phyloP scores from a whole-genome alignment of 2,797 vertebrate genomes.

The Rhinella marina region DNA sequence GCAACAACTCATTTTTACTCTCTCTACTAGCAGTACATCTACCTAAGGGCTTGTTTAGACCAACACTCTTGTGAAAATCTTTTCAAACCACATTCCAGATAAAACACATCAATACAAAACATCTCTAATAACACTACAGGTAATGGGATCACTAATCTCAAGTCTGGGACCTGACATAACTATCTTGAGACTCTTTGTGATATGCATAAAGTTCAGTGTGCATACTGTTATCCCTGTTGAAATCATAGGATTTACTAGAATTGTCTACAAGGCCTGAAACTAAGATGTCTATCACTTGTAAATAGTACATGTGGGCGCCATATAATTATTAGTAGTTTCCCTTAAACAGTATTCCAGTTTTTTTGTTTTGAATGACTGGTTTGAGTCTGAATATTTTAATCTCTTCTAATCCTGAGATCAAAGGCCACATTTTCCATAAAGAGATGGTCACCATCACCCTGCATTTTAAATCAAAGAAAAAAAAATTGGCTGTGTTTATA shows the following conservation, averaged over 20 bases:
- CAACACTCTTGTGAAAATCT: neutral
- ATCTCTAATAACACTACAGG: neutral
- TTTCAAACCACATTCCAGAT: constrained; percentile 1
- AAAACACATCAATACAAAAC: constrained; percentile 6
- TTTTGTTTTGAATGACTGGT: no score
- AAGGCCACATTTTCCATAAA: no score
- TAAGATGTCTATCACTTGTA: neutral
- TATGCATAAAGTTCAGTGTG: neutral
- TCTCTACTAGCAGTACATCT: neutral
- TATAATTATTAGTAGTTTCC: neutral
- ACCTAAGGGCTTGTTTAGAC: neutral
- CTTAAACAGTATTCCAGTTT: no score
- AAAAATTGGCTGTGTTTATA: no score
- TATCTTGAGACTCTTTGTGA: neutral
- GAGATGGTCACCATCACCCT: no score
- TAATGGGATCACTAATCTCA: neutral
- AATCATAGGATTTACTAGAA: neutral
- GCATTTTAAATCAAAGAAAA: no score
- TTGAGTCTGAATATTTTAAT: no score
- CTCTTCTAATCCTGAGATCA: no score
- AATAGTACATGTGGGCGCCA: neutral
- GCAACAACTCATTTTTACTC: neutral
- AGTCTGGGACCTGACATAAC: neutral
- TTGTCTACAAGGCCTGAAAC: neutral
- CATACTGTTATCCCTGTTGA: neutral